phyloP scores from a whole-genome alignment of 2,888 invertebrate genomes.

The Synergus laeviventris region DNA sequence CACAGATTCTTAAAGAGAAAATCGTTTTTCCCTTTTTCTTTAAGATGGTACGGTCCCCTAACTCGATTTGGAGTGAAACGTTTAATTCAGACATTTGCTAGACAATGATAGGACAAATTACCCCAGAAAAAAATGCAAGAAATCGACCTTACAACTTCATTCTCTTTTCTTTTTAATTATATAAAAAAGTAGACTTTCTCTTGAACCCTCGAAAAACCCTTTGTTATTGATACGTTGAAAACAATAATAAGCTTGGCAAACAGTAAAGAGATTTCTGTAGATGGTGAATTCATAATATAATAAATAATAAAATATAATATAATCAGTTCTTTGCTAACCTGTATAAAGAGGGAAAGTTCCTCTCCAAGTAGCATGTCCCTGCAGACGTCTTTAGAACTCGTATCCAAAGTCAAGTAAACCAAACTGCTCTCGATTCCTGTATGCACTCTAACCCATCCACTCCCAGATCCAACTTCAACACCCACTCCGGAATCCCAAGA shows the following conservation, averaged over 20 bases:
- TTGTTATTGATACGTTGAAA: too few species aligned
- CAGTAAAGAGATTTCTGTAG: too few species aligned
- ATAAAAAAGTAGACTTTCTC: too few species aligned
- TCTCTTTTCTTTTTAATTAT: too few species aligned
- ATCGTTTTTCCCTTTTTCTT: background rate
- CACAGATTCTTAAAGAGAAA: slow-evolving; percentile 18
- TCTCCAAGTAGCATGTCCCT: slow-evolving; percentile 77
- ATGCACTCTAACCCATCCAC: slow-evolving; percentile 82
- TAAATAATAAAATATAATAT: too few species aligned
- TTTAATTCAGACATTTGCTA: background rate
- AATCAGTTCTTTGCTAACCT: slow-evolving; percentile 61
- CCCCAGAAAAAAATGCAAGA: background rate
- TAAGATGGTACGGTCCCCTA: background rate
- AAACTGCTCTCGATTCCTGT: slow-evolving; percentile 80
- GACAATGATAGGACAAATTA: background rate
- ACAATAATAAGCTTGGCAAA: too few species aligned
- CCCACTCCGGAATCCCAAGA: slow-evolving; percentile 76
- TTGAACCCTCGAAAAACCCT: too few species aligned
- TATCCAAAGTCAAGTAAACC: slow-evolving; percentile 79
- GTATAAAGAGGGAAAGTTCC: slow-evolving; percentile 71
- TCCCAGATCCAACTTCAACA: slow-evolving; percentile 77
- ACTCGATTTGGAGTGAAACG: background rate
- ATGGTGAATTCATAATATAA: too few species aligned
- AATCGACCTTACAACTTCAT: background rate
- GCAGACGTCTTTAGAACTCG: slow-evolving; percentile 77